Base-by-base conservation (phyloP, 2,797 vertebrate genomes). In the Columba guinea region DNA sequence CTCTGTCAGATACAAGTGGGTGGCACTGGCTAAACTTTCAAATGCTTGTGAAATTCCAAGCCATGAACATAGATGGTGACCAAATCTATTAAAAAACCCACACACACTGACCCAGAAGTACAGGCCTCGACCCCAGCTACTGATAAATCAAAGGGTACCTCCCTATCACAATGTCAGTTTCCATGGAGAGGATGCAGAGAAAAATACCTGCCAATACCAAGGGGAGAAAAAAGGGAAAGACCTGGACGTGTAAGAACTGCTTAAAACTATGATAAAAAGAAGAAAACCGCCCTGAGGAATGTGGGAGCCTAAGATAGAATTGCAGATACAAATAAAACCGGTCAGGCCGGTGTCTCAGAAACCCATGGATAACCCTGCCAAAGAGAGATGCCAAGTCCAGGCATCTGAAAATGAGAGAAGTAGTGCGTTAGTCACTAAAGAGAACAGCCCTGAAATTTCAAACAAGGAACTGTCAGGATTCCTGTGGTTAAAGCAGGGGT, bases 31-130 rank as follows among this genome's bases (percentile, higher is more conserved):
- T 70, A 71, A 89, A 65, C 58, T 88, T 93, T 67, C 76, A 93
- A 93, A 94, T 46, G 48, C 37, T 55, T 89, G 78, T 91, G 60
- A 84, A 95, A 92, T 93, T 84, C 94, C 76, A 93, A 89, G 69
- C 51, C 68, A 73, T 28, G 63, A 88, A 90, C 32, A 52, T 20
- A 90, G 67, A 75, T 0, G 0, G 67, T 44, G 46, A 83, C 20
- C n/a, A 79, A 77, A 68, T 62, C 44, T 88, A 69, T 71, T 55
- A 30, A 90, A 88, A 67, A 34, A n/a, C 24, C 51, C 51, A 27
- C 2, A 12, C 34, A 78, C 53, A 51, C n/a, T 44, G 71, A 53
- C 76, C 84, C 27, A 81, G 65, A 90, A 92, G 48, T 35, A 80
- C 67, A 85, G 46, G 60, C 30, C 60, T 81, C 1, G 1, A 84